phyloP scores from a whole-genome alignment of 2,797 vertebrate genomes.

The Myotis pilosus region DNA sequence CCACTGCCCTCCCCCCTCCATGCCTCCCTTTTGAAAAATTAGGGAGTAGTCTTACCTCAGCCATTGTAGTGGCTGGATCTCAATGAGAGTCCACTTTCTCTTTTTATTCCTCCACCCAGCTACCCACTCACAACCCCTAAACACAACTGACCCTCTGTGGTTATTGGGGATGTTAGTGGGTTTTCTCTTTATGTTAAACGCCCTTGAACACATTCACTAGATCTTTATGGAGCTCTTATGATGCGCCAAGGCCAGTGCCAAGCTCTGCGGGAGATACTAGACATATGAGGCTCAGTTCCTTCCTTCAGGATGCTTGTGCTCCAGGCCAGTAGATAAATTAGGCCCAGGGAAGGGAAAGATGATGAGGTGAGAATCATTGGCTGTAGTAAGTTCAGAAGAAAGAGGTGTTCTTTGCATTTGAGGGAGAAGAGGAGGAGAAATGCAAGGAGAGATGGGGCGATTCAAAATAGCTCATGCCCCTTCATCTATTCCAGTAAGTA shows the following conservation, averaged over 20 bases:
- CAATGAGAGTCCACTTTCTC: neutral
- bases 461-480: neutral
- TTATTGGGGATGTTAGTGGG: neutral
- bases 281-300: neutral
- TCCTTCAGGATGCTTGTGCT: constrained; percentile 51
- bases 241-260: neutral
- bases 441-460: neutral
- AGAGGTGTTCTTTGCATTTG: neutral
- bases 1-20: neutral
- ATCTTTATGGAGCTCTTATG: neutral
- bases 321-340: neutral
- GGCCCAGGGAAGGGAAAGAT: neutral
- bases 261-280: neutral
- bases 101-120: neutral
- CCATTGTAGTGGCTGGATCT: neutral
- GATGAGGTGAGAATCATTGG: neutral
- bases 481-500: neutral
- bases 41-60: neutral
- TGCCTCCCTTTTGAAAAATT: constrained; percentile 7
- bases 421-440: too few relatives aligned
- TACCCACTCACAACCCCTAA: neutral
- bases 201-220: neutral
- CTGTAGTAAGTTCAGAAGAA: neutral
- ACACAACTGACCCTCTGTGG: neutral
- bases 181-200: constrained; percentile 22